Evolutionary conservation across 2,888 invertebrate species (phyloP).

Genomic region (Ectropis crepuscularia): DNA sequence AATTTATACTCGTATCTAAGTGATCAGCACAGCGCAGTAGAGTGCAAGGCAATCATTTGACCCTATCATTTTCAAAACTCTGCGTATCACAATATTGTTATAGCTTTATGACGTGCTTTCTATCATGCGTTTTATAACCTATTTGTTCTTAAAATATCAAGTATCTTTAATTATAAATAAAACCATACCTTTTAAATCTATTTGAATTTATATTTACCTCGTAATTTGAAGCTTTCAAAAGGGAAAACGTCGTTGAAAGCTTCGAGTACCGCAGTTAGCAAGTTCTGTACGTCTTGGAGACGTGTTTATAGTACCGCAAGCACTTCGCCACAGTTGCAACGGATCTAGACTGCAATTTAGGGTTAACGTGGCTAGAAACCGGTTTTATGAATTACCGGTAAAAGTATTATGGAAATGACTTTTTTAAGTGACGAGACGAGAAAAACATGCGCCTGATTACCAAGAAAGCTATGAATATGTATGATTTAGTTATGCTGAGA

Average conservation of each 20-base stretch:
- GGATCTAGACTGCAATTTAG: constrained; percentile 23
- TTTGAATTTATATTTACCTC: constrained; percentile 2
- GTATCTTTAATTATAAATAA: neutral
- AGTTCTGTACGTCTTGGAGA: constrained; percentile 41
- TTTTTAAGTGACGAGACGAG: no score
- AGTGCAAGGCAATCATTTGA: no score
- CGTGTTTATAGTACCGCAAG: constrained; percentile 58
- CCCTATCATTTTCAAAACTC: no score
- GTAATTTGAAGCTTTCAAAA: constrained; percentile 1
- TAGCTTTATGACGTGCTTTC: no score
- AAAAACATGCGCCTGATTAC: no score
- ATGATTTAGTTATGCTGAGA: no score
- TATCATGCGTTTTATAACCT: no score
- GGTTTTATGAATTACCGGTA: neutral
- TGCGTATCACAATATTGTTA: no score
- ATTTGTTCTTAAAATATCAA: no score
- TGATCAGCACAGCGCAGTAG: no score
- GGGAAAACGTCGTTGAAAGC: constrained; percentile 30
- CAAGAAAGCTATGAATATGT: no score
- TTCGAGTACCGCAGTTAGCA: constrained; percentile 48
- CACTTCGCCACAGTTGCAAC: constrained; percentile 29
- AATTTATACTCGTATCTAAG: no score
- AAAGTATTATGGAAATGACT: neutral
- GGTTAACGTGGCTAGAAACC: neutral
- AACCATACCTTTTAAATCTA: neutral